Evolutionary conservation across 2,113 vertebrate genomes (phyloP).

Genomic region (Misgurnus mizolepis): DNA sequence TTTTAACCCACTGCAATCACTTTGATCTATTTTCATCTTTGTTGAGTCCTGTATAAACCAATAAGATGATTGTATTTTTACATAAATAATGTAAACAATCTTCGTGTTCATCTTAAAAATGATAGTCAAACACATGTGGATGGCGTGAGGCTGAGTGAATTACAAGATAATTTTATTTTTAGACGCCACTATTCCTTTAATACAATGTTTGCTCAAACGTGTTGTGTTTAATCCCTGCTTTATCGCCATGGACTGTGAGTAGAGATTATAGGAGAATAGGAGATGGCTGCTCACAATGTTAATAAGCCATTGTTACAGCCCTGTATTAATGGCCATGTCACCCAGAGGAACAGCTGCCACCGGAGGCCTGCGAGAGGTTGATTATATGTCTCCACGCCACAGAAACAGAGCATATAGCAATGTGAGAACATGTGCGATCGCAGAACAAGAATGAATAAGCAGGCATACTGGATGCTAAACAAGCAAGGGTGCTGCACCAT

Average conservation of each 20-base stretch:
- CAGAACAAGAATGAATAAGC: neutral
- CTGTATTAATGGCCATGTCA: constrained; percentile 54
- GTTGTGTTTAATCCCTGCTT: neutral
- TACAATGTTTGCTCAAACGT: too few relatives aligned
- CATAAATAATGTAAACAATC: too few relatives aligned
- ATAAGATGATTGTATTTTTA: too few relatives aligned
- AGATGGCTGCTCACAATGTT: constrained; percentile 55
- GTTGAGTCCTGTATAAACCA: too few relatives aligned
- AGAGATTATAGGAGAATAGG: constrained; percentile 34
- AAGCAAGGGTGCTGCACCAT: constrained; percentile 45
- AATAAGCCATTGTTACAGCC: constrained; percentile 54
- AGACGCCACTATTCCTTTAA: too few relatives aligned
- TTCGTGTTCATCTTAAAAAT: too few relatives aligned
- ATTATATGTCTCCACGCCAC: constrained; percentile 21
- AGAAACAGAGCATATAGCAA: constrained; percentile 33
- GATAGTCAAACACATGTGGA: too few relatives aligned
- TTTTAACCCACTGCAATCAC: too few relatives aligned
- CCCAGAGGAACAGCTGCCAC: constrained; percentile 64
- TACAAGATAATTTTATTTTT: neutral
- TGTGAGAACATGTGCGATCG: constrained; percentile 22
- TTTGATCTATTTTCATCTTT: too few relatives aligned
- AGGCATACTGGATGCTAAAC: constrained; percentile 14
- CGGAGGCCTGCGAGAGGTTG: constrained; percentile 24
- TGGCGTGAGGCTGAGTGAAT: too few relatives aligned
- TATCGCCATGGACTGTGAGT: neutral